Evolutionary conservation across 2,797 vertebrate species (phyloP).

Genomic region (Garrulus glandarius): DNA sequence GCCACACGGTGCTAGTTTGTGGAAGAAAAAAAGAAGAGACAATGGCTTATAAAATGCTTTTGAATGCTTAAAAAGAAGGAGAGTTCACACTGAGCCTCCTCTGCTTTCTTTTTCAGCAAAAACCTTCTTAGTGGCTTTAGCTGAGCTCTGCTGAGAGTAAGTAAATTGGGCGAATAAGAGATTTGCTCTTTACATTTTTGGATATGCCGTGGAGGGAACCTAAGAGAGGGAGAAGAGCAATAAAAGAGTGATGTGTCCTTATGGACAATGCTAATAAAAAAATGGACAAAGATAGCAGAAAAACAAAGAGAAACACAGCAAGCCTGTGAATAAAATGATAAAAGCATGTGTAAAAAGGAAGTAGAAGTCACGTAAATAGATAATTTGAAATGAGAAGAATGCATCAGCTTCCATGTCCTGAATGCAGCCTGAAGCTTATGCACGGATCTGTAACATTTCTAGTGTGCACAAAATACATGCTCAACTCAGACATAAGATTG

Average conservation of each 20-base stretch:
- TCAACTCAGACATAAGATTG: background rate
- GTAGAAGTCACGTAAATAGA: slow-evolving; percentile 14
- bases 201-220: background rate
- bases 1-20: slow-evolving; percentile 84
- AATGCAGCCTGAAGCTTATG: background rate
- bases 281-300: slow-evolving; percentile 12
- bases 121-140: slow-evolving; percentile 68
- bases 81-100: slow-evolving; percentile 67
- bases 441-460: background rate
- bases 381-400: slow-evolving; percentile 26
- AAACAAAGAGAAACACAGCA: background rate
- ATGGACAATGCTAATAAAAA: background rate
- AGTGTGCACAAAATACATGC: background rate
- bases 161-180: slow-evolving; percentile 53
- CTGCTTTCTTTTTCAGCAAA: slow-evolving; percentile 58
- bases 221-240: background rate
- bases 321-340: background rate
- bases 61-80: slow-evolving; percentile 73
- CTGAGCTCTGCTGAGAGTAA: slow-evolving; percentile 60
- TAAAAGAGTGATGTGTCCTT: background rate
- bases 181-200: slow-evolving; percentile 56
- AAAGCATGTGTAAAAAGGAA: slow-evolving; percentile 17
- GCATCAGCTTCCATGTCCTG: slow-evolving; percentile 9
- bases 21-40: slow-evolving; percentile 67
- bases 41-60: slow-evolving; percentile 82